These are phyloP conservation scores for Plecturocebus donacophilus DNA, from an alignment of 2,113 vertebrate genomes.

Conservation along the genomic window DNA sequence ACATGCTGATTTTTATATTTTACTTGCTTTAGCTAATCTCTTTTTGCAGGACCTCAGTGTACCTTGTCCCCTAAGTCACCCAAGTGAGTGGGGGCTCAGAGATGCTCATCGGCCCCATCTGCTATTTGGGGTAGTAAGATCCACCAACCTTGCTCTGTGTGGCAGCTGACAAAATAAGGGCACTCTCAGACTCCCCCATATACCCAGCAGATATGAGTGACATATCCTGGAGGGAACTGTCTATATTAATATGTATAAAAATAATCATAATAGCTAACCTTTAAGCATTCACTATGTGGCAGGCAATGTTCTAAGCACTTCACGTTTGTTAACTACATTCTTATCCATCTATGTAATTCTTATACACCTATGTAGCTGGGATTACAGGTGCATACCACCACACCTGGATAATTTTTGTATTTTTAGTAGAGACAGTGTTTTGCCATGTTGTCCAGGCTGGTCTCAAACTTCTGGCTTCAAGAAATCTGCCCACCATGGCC, in stretches of 20 bases:
- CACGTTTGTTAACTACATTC: too few relatives aligned
- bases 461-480: too few relatives aligned
- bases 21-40: neutral
- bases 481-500: too few relatives aligned
- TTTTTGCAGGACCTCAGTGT: neutral
- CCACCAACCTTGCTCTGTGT: neutral
- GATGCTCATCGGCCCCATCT: neutral
- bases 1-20: neutral
- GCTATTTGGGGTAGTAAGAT: neutral
- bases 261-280: neutral
- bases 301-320: too few relatives aligned
- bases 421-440: too few relatives aligned
- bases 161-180: neutral
- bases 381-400: too few relatives aligned
- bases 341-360: too few relatives aligned
- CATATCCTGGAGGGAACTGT: neutral
- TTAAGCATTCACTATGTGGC: neutral
- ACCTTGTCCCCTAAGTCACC: neutral
- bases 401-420: too few relatives aligned
- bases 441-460: too few relatives aligned
- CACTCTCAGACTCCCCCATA: neutral
- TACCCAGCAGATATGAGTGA: neutral
- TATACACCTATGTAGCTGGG: too few relatives aligned
- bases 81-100: neutral
- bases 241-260: neutral